Conservation (phyloP, 2,113 vertebrate species). For the Pelobates fuscus region DNA sequence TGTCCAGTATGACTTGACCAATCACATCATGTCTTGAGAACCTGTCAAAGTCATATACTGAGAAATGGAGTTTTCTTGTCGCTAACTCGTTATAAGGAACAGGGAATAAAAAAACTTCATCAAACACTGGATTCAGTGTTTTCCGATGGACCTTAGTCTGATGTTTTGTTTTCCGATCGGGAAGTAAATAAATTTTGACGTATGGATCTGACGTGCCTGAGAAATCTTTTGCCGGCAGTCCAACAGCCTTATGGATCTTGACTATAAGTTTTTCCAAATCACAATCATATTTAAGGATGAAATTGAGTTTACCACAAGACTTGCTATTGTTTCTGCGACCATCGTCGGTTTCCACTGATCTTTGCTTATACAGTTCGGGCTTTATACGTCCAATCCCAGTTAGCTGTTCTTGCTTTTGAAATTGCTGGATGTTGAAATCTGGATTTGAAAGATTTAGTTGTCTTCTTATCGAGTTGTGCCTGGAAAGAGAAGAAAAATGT, state of each 20-base stretch:
- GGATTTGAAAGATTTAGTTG: conserved; percentile 97
- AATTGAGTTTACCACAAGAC: conserved; percentile 88
- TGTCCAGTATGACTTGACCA: conserved; percentile 95
- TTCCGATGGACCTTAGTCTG: conserved; percentile 99
- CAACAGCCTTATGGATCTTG: conserved; percentile 95
- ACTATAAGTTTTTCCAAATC: conserved; percentile 96
- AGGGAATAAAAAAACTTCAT: conserved; percentile 97
- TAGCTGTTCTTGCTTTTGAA: conserved; percentile 94
- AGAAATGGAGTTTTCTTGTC: conserved; percentile 94
- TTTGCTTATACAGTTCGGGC: conserved; percentile 95
- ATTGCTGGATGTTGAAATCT: conserved; percentile 94
- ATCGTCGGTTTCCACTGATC: conserved; percentile 89
- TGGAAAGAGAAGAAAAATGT: conserved; percentile 63
- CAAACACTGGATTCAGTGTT: conserved; percentile 94
- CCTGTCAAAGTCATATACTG: conserved; percentile 96
- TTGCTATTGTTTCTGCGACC: conserved; percentile 76
- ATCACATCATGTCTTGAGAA: conserved; percentile 98
- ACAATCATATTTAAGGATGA: conserved; percentile 94
- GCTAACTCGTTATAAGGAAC: conserved; percentile 94
- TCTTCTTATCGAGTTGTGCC: conserved; percentile 89
- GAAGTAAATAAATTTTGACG: conserved; percentile 96
- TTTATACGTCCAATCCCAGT: conserved; percentile 91
- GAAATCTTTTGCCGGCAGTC: conserved; percentile 96
- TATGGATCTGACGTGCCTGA: conserved; percentile 97
- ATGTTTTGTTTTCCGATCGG: conserved; percentile 95